phyloP scores from a whole-genome alignment of 2,888 invertebrate species.

The Tridacna gigas region DNA sequence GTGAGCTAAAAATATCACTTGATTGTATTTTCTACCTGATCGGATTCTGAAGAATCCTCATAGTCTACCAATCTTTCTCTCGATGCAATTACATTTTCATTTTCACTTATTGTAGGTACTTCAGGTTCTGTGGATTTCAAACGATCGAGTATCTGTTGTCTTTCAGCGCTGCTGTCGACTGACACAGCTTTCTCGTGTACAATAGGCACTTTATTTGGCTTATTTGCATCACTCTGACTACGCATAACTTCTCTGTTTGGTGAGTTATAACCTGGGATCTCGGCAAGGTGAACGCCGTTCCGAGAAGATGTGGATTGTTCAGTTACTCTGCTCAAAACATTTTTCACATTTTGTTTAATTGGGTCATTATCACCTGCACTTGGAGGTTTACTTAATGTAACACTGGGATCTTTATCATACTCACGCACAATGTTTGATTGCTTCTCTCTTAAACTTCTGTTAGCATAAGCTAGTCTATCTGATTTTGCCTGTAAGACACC shows the following conservation, averaged over 20 bases:
- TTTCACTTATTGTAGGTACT: slow-evolving; percentile 51
- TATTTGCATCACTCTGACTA: slow-evolving; percentile 61
- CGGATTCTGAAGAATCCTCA: slow-evolving; percentile 68
- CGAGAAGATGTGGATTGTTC: slow-evolving; percentile 18
- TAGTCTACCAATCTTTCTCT: slow-evolving; percentile 60
- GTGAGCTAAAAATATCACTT: not conserved
- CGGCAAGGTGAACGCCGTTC: slow-evolving; percentile 25
- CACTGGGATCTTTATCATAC: slow-evolving; percentile 46
- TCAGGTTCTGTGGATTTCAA: slow-evolving; percentile 60
- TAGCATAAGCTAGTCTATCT: slow-evolving; percentile 41
- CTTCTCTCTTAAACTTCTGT: slow-evolving; percentile 59
- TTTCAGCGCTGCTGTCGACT: slow-evolving; percentile 60
- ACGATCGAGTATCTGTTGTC: slow-evolving; percentile 58
- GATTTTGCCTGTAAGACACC: slow-evolving; percentile 56
- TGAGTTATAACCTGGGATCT: slow-evolving; percentile 19
- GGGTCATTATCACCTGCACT: slow-evolving; percentile 21
- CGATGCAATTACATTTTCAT: slow-evolving; percentile 46
- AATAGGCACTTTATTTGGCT: slow-evolving; percentile 55
- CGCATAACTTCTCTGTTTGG: slow-evolving; percentile 51
- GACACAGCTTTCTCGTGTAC: slow-evolving; percentile 64
- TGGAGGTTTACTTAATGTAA: not conserved
- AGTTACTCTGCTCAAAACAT: slow-evolving; percentile 44
- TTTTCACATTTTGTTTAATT: slow-evolving; percentile 52
- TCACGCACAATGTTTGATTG: slow-evolving; percentile 58
- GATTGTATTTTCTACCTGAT: slow-evolving; percentile 59